phyloP scores from a whole-genome alignment of 1,140 invertebrate genomes.

The Polypedilum vanderplanki region DNA sequence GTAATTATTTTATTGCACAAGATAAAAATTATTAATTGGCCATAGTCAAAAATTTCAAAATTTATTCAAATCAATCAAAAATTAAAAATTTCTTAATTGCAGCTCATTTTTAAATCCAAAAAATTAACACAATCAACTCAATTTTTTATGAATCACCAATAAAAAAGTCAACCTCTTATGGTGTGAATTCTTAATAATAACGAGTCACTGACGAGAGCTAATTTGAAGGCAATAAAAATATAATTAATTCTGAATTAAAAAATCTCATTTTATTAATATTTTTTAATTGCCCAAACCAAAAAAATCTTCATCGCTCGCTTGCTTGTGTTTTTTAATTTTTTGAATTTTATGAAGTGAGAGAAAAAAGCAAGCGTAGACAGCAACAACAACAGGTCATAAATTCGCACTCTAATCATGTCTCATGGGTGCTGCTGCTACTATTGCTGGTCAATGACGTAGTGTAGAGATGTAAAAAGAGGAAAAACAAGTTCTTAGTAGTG shows the following conservation, averaged over 20 bases:
- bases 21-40: too few species aligned
- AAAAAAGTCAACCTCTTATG: not conserved
- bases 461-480: not conserved
- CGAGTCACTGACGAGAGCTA: not conserved
- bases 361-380: conserved; percentile 1
- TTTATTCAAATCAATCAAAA: not conserved
- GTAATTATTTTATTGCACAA: too few species aligned
- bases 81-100: not conserved
- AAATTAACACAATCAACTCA: too few species aligned
- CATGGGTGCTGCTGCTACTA: not conserved
- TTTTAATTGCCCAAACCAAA: not conserved
- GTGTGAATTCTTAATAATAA: conserved; percentile 22
- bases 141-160: too few species aligned
- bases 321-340: not conserved
- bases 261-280: conserved; percentile 21
- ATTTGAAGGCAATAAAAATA: conserved; percentile 19
- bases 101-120: too few species aligned
- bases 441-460: conserved; percentile 8
- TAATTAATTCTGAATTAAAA: not conserved
- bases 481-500: not conserved
- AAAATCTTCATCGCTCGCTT: not conserved
- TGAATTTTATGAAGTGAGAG: conserved; percentile 12
- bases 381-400: conserved; percentile 11
- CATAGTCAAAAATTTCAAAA: not conserved
- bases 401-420: conserved; percentile 17